Conservation (phyloP, 2,797 vertebrate species). For the Diceros bicornis region DNA sequence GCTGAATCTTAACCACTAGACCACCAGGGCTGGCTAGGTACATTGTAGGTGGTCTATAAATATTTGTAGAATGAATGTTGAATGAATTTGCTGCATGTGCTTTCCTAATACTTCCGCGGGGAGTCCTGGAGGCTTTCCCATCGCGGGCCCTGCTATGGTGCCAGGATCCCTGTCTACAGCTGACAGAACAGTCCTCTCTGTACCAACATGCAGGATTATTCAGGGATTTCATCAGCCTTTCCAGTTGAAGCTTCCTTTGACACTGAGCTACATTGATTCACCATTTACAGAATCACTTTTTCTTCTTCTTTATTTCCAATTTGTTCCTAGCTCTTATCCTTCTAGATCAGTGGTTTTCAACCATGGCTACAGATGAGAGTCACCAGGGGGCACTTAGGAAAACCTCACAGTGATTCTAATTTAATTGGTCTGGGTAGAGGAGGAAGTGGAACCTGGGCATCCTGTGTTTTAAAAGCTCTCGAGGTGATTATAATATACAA, state of each 20-base stretch:
- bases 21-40: too few relatives aligned
- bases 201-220: background rate
- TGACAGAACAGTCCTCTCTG: background rate
- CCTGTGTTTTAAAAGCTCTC: conserved; percentile 45
- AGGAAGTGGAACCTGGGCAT: background rate
- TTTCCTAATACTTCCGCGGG: background rate
- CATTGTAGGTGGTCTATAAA: background rate
- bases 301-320: background rate
- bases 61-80: conserved; percentile 19
- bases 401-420: conserved; percentile 57
- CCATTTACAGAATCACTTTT: background rate
- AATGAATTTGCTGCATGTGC: conserved; percentile 15
- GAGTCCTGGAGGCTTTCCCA: background rate
- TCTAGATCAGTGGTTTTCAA: conserved; percentile 33
- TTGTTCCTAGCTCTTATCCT: background rate
- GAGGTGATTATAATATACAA: background rate
- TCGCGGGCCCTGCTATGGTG: background rate
- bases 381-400: conserved; percentile 33
- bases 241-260: background rate
- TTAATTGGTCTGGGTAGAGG: conserved; percentile 36
- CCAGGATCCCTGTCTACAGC: background rate
- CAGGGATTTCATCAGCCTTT: background rate
- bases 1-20: too few relatives aligned
- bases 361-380: background rate
- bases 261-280: background rate